Percentiles rank a stretch among this genome's conserved stretches.
phyloP scores from a whole-genome alignment of 2,797 vertebrate genomes.

The Garrulus glandarius region DNA sequence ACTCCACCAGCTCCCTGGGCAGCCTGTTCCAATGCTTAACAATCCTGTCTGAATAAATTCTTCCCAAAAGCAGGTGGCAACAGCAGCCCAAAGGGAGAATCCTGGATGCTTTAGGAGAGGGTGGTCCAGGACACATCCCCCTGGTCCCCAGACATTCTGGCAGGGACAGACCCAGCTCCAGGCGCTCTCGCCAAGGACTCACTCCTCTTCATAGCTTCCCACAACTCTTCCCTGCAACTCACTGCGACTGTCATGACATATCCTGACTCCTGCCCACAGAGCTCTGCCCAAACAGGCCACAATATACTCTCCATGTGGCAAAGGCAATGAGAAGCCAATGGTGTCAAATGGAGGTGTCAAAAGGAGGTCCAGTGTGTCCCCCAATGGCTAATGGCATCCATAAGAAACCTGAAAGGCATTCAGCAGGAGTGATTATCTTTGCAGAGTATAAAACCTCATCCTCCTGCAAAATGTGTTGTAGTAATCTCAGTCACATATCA shows the following conservation, averaged over 20 bases:
- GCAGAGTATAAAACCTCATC: background rate
- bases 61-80: background rate
- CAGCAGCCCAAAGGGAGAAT: background rate
- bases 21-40: accelerated
- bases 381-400: background rate
- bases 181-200: background rate
- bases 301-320: accelerated
- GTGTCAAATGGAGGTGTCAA: background rate
- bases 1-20: background rate
- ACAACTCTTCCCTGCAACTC: background rate
- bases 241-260: accelerated
- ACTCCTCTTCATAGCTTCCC: background rate
- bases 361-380: background rate
- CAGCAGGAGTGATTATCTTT: background rate
- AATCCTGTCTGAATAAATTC: background rate
- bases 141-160: no score
- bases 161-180: background rate
- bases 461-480: background rate
- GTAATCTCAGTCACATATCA: background rate
- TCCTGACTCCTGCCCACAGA: background rate
- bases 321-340: background rate
- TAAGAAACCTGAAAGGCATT: background rate
- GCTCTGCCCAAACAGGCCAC: background rate
- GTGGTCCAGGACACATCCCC: accelerated
- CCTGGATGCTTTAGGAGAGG: background rate